Evolutionary conservation across 1,140 invertebrate species (phyloP).

Genomic region (Micrasema minimum): DNA sequence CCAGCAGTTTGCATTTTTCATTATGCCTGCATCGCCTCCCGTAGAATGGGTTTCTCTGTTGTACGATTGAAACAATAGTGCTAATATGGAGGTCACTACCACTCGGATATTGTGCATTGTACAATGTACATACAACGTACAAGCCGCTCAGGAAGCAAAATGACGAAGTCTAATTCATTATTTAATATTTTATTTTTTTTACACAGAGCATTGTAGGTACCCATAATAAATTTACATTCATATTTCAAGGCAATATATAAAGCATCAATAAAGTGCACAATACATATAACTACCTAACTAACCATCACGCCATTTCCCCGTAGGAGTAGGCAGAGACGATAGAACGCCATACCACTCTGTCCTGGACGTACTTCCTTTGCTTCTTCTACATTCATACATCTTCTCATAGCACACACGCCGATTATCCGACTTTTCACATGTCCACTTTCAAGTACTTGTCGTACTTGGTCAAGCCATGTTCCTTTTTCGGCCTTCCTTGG

Average conservation of each 20-base stretch:
- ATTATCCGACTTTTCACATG: no score
- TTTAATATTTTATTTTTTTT: background rate
- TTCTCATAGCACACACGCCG: no score
- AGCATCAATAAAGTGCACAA: background rate
- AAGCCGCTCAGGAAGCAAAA: background rate
- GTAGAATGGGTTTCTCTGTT: conserved; percentile 16
- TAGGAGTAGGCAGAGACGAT: no score
- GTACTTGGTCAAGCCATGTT: no score
- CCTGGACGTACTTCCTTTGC: no score
- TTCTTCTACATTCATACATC: no score
- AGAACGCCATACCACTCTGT: no score
- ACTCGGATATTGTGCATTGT: background rate
- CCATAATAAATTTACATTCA: background rate
- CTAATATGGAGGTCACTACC: conserved; percentile 21
- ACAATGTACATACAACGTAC: background rate
- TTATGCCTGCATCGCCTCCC: conserved; percentile 26
- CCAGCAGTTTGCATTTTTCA: conserved; percentile 26
- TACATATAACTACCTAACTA: no score
- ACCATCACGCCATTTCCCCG: no score
- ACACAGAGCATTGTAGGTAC: background rate
- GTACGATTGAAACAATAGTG: conserved; percentile 20
- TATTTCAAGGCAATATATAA: no score
- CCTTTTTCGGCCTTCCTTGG: no score
- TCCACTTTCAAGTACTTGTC: no score
- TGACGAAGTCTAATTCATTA: background rate